Evolutionary conservation across 2,888 invertebrate genomes (phyloP).

Genomic region (Drosophila heteroneura): DNA sequence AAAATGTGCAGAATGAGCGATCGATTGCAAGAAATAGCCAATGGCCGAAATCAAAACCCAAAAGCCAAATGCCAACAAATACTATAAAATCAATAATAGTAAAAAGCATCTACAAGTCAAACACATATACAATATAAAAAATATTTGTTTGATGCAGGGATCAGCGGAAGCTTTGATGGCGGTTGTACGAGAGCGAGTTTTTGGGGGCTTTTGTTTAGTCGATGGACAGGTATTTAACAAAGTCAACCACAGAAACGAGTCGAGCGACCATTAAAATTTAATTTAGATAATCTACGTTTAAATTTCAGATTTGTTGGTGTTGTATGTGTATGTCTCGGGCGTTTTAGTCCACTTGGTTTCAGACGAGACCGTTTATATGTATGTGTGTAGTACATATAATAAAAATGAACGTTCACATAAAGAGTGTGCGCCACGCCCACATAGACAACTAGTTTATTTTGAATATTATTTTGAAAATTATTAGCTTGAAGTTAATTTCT

Average conservation of each 20-base stretch:
- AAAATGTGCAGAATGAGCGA: conserved; percentile 25
- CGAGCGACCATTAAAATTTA: conserved; percentile 63
- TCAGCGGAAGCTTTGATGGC: background rate
- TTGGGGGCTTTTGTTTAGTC: background rate
- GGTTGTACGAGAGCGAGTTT: background rate
- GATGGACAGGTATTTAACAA: conserved; percentile 26
- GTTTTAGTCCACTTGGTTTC: conserved; percentile 27
- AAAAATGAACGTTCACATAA: conserved; percentile 49
- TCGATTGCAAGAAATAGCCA: conserved; percentile 38
- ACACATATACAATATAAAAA: background rate
- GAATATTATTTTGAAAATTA: background rate
- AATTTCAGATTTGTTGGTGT: conserved; percentile 26
- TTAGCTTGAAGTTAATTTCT: background rate
- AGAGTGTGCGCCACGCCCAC: conserved; percentile 43
- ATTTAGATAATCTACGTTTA: conserved; percentile 61
- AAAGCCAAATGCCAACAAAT: conserved; percentile 24
- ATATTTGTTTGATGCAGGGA: conserved; percentile 2
- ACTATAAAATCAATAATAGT: conserved; percentile 64
- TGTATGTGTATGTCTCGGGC: conserved; percentile 21
- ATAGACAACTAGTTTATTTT: background rate
- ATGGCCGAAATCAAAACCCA: background rate
- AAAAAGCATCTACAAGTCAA: conserved; percentile 36
- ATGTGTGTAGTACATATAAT: background rate
- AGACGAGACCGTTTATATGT: conserved; percentile 27
- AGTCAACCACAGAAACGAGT: conserved; percentile 35